A percentile compares a stretch with the other conserved stretches of the same genome.
Conservation (phyloP, 2,888 invertebrate genomes). For the Platycheirus albimanus region DNA sequence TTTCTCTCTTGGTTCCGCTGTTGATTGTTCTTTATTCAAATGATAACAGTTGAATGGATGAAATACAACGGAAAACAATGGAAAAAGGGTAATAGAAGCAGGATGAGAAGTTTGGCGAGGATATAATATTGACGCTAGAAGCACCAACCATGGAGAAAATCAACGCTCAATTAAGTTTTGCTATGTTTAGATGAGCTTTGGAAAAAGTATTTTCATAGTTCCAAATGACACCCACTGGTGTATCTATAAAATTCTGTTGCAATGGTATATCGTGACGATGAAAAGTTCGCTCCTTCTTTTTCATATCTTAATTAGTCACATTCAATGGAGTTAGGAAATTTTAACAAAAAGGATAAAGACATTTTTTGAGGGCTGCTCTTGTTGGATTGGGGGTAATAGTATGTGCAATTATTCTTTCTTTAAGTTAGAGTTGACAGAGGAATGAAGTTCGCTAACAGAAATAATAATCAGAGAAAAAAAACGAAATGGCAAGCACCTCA, state of each 20-base stretch:
- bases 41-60: constrained; percentile 67
- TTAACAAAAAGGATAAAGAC: constrained; percentile 30
- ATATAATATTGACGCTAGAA: constrained; percentile 30
- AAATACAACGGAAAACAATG: constrained; percentile 61
- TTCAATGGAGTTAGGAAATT: constrained; percentile 33
- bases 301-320: constrained; percentile 71
- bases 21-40: constrained; percentile 69
- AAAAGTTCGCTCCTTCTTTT: constrained; percentile 53
- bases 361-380: constrained; percentile 34
- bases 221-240: constrained; percentile 19
- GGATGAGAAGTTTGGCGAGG: constrained; percentile 6
- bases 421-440: neutral
- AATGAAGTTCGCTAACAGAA: too few relatives aligned
- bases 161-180: constrained; percentile 73
- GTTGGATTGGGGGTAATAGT: constrained; percentile 11
- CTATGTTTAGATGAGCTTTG: constrained; percentile 65
- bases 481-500: too few relatives aligned
- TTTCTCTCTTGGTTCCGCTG: constrained; percentile 66
- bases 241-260: constrained; percentile 58
- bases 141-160: constrained; percentile 39
- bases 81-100: constrained; percentile 34
- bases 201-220: constrained; percentile 61
- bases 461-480: too few relatives aligned
- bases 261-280: constrained; percentile 60
- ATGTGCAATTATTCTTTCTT: neutral